Base-by-base conservation (phyloP, 1,140 invertebrate genomes). In the Drosophila bipectinata region DNA sequence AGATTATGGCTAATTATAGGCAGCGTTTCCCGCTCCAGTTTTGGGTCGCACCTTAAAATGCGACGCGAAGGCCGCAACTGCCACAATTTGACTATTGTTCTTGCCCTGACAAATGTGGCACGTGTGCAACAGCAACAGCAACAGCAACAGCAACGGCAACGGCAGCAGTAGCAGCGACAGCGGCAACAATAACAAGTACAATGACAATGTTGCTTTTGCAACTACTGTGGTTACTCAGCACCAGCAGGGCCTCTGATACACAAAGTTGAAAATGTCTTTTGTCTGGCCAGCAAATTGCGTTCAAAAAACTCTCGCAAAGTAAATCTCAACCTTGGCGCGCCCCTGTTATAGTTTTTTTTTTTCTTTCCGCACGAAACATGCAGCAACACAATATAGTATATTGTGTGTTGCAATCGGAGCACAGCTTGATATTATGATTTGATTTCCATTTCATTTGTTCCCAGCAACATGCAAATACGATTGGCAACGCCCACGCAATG, bases 391-490 rank as follows among this genome's bases (percentile, higher is more conserved):
- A 66, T 26, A 48, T 24, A 32, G 39, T 45, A 30, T 51, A 45
- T 64, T 67, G 49, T 61, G 61, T 79, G 78, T 62, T 80, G 78
- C 72, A 80, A 66, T 73, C 54, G 48, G 68, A 54, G 69, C 41
- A 67, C 64, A 77, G 66, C 66, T 77, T 83, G 64, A 32, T 58
- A 61, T 80, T 77, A 61, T 80, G 57, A 80, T 84, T 84, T 79
- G 80, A 79, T 84, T 73, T 73, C 48, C 69, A 72, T 72, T 83
- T 85, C 71, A 66, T 69, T 67, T 79, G 63, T 83, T 83, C 76
- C 81, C 81, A 77, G 72, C 53, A 44, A 81, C 82, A 85, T 85
- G 82, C 82, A 87, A 85, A 85, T 82, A 78, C 69, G 82, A 85
- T 87, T 87, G 78, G 83, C 83, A 61, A 87, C 82, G 79, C 82